These are phyloP conservation scores for Monodelphis domestica DNA, from an alignment of 2,797 vertebrate genomes.

Conservation along the genomic window DNA sequence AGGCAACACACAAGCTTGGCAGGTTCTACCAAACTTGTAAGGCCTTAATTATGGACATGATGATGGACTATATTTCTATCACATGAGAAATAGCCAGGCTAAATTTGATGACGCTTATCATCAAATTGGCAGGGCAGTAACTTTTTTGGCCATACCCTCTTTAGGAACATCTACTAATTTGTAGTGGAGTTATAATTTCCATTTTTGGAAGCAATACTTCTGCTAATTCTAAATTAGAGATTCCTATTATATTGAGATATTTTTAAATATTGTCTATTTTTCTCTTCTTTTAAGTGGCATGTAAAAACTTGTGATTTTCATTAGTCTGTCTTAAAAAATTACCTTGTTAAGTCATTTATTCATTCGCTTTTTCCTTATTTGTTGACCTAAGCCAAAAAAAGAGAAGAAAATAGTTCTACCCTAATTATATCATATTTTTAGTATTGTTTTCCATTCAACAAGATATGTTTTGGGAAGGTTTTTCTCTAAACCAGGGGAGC, in stretches of 20 bases:
- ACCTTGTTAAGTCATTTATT: not conserved
- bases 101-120: not conserved
- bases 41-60: not conserved
- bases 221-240: not conserved
- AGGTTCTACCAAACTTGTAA: not conserved
- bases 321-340: not conserved
- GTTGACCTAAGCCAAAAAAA: not conserved
- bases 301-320: not conserved
- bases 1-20: not conserved
- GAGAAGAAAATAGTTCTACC: not conserved
- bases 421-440: not conserved
- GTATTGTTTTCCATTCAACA: not conserved
- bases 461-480: not conserved
- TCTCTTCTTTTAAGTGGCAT: not conserved
- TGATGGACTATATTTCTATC: not conserved
- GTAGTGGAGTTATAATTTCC: not conserved
- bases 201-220: not conserved
- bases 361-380: not conserved
- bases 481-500: not conserved
- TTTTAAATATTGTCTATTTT: not conserved
- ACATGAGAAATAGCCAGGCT: not conserved
- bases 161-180: not conserved
- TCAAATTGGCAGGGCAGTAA: not conserved
- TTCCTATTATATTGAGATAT: not conserved
- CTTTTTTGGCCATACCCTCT: not conserved